Conservation (phyloP, 2,113 vertebrate species). For the Varanus salvator region DNA sequence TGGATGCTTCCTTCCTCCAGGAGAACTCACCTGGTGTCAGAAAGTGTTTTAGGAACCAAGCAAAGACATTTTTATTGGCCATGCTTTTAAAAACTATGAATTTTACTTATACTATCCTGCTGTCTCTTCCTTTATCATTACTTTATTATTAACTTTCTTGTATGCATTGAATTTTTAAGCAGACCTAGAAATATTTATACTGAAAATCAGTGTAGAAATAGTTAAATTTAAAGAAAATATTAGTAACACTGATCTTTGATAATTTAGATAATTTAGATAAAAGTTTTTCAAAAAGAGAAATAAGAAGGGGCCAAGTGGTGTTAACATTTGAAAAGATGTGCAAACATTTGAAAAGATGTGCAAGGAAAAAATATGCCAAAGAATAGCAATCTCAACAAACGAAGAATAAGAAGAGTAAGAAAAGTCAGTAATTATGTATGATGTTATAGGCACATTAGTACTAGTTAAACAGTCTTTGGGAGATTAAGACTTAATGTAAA, state of each 20-base stretch:
- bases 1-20: no score
- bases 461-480: not conserved
- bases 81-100: not conserved
- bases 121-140: not conserved
- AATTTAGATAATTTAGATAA: not conserved
- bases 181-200: not conserved
- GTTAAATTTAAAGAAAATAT: not conserved
- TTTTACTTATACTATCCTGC: not conserved
- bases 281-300: slow-evolving; percentile 22
- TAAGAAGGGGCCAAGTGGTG: not conserved
- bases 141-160: not conserved
- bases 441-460: not conserved
- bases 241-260: not conserved
- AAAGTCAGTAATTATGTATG: not conserved
- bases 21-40: no score
- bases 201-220: not conserved
- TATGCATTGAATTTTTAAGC: not conserved
- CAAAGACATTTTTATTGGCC: not conserved
- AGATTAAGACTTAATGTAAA: not conserved
- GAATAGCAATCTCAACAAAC: not conserved
- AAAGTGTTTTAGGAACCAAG: not conserved
- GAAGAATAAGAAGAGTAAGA: not conserved
- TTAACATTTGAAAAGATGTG: not conserved
- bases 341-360: not conserved
- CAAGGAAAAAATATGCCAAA: not conserved